phyloP scores from a whole-genome alignment of 23 tunicate species.

The Trididemnum nubilum region DNA sequence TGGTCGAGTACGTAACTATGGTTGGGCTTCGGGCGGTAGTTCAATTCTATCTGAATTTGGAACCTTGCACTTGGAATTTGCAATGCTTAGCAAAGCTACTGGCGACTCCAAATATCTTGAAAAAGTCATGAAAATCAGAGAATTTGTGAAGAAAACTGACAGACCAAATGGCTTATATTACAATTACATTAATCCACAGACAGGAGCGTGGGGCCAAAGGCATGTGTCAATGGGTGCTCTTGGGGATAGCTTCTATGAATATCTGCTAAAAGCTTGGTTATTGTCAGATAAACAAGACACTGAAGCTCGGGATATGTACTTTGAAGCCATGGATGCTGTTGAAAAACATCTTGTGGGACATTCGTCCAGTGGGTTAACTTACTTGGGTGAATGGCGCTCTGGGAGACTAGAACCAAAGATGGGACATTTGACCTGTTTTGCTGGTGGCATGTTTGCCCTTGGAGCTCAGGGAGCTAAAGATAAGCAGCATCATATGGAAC shows the following conservation, averaged over 20 bases:
- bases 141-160: constrained; percentile 63
- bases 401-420: constrained; percentile 86
- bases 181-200: constrained; percentile 84
- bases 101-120: constrained; percentile 81
- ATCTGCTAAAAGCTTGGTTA: constrained; percentile 84
- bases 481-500: constrained; percentile 66
- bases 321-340: constrained; percentile 72
- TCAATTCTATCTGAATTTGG: constrained; percentile 97
- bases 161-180: constrained; percentile 86
- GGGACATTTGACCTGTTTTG: constrained; percentile 97
- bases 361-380: constrained; percentile 78
- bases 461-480: constrained; percentile 77
- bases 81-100: constrained; percentile 76
- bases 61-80: constrained; percentile 88
- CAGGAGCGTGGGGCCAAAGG: constrained; percentile 92
- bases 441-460: constrained; percentile 97
- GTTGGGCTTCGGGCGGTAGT: constrained; percentile 98
- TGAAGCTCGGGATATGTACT: constrained; percentile 81
- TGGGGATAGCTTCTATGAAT: constrained; percentile 97
- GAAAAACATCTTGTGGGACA: constrained; percentile 69
- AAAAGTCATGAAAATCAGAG: constrained; percentile 84
- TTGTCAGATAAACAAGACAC: constrained; percentile 70
- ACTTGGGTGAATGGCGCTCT: constrained; percentile 76
- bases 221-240: constrained; percentile 97
- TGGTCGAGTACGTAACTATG: constrained; percentile 71